These are phyloP conservation scores for Ptilodon capucinus DNA, from an alignment of 2,888 invertebrate genomes.

Conservation along the genomic window DNA sequence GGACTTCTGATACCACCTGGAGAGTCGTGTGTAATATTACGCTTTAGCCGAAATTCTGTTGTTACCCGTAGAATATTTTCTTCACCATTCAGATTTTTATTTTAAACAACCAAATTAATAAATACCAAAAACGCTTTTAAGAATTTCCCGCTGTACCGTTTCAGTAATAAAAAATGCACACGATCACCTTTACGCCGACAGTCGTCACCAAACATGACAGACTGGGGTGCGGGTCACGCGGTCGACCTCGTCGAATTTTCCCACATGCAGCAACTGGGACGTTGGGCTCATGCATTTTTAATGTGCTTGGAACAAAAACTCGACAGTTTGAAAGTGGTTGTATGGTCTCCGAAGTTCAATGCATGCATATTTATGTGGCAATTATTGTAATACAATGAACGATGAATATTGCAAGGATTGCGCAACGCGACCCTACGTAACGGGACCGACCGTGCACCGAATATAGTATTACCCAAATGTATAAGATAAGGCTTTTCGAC, in stretches of 20 bases:
- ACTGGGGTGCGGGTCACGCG: slow-evolving; percentile 30
- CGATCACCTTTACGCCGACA: slow-evolving; percentile 29
- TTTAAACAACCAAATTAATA: slow-evolving; percentile 7
- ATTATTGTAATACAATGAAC: slow-evolving; percentile 74
- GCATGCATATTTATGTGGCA: slow-evolving; percentile 76
- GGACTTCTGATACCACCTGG: too few species aligned
- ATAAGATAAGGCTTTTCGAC: slow-evolving; percentile 11
- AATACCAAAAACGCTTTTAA: slow-evolving; percentile 6
- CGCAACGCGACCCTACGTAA: slow-evolving; percentile 46
- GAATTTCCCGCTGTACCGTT: slow-evolving; percentile 11
- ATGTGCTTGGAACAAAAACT: slow-evolving; percentile 67
- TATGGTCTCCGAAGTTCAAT: slow-evolving; percentile 59
- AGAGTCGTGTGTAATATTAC: too few species aligned
- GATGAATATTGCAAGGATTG: slow-evolving; percentile 67
- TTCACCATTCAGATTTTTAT: too few species aligned
- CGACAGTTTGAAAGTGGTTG: slow-evolving; percentile 63
- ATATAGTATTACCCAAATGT: slow-evolving; percentile 37
- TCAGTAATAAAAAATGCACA: slow-evolving; percentile 26
- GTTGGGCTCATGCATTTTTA: slow-evolving; percentile 66
- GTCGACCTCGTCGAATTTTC: slow-evolving; percentile 51
- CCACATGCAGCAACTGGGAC: slow-evolving; percentile 41
- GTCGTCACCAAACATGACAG: slow-evolving; percentile 33
- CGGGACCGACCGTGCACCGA: slow-evolving; percentile 30
- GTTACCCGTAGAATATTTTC: too few species aligned
- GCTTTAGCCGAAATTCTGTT: too few species aligned